Percentiles rank a stretch among this genome's conserved stretches.
These are phyloP conservation scores for Penaeus vannamei DNA, from an alignment of 1,140 invertebrate species.

Conservation along the genomic window DNA sequence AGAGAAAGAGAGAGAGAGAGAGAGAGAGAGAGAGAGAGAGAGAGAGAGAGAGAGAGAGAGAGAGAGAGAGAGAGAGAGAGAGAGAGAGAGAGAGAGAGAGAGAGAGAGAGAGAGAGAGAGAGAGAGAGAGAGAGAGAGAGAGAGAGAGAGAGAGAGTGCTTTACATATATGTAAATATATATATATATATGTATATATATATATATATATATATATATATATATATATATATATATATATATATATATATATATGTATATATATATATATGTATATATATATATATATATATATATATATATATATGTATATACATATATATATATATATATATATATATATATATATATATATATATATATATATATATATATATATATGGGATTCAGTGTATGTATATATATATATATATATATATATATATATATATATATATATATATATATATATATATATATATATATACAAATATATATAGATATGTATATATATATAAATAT, in stretches of 20 bases:
- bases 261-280: background rate
- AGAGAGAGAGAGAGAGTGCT: no score
- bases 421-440: background rate
- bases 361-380: background rate
- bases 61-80: no score
- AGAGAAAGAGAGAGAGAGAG: no score
- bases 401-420: background rate
- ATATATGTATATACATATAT: constrained; percentile 13
- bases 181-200: background rate
- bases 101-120: no score
- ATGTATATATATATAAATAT: background rate
- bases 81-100: no score
- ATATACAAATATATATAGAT: background rate
- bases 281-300: background rate
- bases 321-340: constrained; percentile 19
- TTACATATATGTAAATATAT: background rate
- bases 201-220: no score
- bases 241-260: no score
- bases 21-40: no score
- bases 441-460: background rate
- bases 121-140: no score
- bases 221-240: no score
- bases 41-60: no score
- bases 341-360: background rate
- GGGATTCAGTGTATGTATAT: background rate